Conservation (phyloP, 2,113 vertebrate species). For the Phocoena sinus region DNA sequence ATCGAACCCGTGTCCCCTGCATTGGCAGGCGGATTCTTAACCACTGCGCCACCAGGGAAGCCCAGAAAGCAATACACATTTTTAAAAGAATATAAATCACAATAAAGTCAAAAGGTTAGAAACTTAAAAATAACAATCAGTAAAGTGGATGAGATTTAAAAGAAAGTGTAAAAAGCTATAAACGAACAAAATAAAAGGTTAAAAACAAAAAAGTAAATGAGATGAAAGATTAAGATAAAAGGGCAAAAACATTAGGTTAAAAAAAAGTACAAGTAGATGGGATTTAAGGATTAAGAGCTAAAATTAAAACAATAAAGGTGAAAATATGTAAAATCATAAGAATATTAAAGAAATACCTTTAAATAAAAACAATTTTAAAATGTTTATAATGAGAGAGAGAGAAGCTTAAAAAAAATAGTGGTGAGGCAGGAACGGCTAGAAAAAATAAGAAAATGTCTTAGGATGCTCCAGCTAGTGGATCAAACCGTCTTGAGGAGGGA, state of each 20-base stretch:
- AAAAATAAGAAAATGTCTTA: neutral
- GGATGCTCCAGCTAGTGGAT: neutral
- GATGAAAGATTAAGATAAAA: slow-evolving; percentile 41
- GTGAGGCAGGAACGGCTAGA: neutral
- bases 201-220: slow-evolving; percentile 59
- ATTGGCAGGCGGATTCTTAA: too few relatives aligned
- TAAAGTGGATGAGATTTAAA: slow-evolving; percentile 9
- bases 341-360: neutral
- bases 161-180: slow-evolving; percentile 43
- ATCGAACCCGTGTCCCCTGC: too few relatives aligned
- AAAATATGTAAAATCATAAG: neutral
- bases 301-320: neutral
- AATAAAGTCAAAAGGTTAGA: slow-evolving; percentile 52
- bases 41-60: too few relatives aligned
- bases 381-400: neutral
- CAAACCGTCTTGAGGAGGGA: neutral
- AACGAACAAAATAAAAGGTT: slow-evolving; percentile 49
- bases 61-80: neutral
- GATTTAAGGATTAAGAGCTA: slow-evolving; percentile 11
- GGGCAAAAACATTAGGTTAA: neutral
- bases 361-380: neutral
- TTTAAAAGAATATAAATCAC: slow-evolving; percentile 46
- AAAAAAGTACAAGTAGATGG: neutral
- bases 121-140: slow-evolving; percentile 45
- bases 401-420: neutral